Evolutionary conservation across 2,113 vertebrate species (phyloP).

Genomic region (Oreochromis niloticus): DNA sequence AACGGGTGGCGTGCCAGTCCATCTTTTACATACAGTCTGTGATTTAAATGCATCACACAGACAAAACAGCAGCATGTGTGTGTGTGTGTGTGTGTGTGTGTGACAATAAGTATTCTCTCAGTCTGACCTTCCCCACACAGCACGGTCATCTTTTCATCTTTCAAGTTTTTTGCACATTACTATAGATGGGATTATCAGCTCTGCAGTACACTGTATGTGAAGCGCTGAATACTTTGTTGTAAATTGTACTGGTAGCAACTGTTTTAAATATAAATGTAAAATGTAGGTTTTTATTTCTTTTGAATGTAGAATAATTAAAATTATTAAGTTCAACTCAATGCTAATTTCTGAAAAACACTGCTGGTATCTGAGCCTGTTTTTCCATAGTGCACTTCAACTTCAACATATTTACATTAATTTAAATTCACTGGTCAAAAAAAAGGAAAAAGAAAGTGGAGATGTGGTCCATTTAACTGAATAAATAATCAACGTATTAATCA

Average conservation of each 20-base stretch:
- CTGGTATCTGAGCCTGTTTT: neutral
- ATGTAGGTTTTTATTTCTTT: neutral
- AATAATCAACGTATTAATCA: neutral
- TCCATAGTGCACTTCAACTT: neutral
- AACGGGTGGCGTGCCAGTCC: neutral
- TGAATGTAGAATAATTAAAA: neutral
- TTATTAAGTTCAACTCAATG: neutral
- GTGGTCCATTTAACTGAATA: neutral
- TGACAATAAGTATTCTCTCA: neutral
- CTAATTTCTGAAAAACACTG: neutral
- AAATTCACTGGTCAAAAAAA: neutral
- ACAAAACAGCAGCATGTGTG: neutral
- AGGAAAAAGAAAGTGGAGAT: neutral
- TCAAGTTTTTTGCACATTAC: neutral
- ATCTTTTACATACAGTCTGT: neutral
- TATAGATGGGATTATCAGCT: neutral
- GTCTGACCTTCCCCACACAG: neutral
- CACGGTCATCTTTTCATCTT: neutral
- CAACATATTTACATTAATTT: neutral
- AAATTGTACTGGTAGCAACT: neutral
- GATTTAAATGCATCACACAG: neutral
- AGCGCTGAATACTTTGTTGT: neutral
- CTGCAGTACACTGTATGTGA: neutral
- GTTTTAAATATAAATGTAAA: neutral
- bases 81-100: neutral